Evolutionary conservation across 2,113 vertebrate species (phyloP), one percentile per base, ranked within the genome.

Genomic region (Scomber scombrus): DNA sequence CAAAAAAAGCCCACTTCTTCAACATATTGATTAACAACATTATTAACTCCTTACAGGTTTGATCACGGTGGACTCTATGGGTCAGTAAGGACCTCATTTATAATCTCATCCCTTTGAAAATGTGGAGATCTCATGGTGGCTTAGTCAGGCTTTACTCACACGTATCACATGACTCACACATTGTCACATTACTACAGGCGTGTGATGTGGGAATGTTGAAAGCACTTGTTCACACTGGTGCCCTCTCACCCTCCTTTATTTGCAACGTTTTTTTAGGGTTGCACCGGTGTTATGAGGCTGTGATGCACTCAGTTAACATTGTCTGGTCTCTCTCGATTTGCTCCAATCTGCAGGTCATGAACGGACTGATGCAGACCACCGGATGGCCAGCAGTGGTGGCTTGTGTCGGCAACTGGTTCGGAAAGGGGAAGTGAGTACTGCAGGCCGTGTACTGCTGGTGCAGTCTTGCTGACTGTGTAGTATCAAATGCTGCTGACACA

Each of bases 351-450:
- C 87, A 99, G 98, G 95, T 96, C 49, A 94, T 94, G 84, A 99
- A 99, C 0, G 98, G 98, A 11, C 90, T 99, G 65, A 95, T 94
- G 49, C 98, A 99, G 95, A 99, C 98, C 0, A 99, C 98, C 0
- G 98, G 98, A 5, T 99, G 98, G 98, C 98, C 98, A 0, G 91
- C 98, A 0, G 98, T 99, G 0, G 98, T 99, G 75, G 93, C 97
- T 0, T 99, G 97, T 0, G 93, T 99, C 0, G 97, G 97, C 21
- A 99, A 99, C 95, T 99, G 98, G 98, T 99, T 99, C 2, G 97
- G 98, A 81, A 99, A 99, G 90, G 98, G 98, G 88, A 99, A 97
- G 98, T 99, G 87, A 97, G 98, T 98, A 79, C 0, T 0, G 1
- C 6, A 1, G 4, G 1, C 19, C 4, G 21, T 57, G 18, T 23